These are phyloP conservation scores for Bos javanicus DNA, from an alignment of 2,113 vertebrate species.

Conservation along the genomic window DNA sequence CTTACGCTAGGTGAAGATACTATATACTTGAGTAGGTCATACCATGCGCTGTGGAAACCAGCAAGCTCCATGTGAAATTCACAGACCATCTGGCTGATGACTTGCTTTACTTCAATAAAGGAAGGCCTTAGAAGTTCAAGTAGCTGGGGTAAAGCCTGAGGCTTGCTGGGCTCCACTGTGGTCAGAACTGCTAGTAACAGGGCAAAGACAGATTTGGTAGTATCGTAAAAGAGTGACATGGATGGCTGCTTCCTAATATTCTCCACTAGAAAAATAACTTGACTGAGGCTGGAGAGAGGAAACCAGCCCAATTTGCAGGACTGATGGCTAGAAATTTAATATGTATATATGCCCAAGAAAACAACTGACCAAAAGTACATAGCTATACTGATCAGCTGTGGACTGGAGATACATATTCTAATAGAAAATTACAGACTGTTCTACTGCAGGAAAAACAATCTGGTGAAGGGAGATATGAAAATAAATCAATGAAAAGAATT, in stretches of 20 bases:
- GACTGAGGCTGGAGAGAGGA: neutral
- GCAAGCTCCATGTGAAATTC: neutral
- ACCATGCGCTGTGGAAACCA: neutral
- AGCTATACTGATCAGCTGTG: neutral
- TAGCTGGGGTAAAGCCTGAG: neutral
- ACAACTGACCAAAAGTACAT: neutral
- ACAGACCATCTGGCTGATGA: neutral
- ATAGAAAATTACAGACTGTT: neutral
- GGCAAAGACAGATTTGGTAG: neutral
- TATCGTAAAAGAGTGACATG: neutral
- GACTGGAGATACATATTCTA: neutral
- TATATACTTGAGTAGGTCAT: slow-evolving; percentile 1
- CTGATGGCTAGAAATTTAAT: neutral
- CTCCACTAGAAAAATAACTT: neutral
- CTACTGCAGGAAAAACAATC: neutral
- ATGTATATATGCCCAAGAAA: neutral
- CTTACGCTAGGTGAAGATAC: neutral
- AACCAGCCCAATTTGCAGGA: neutral
- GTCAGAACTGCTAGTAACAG: neutral
- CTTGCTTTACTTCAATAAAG: neutral
- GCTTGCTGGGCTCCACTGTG: neutral
- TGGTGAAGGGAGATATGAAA: slow-evolving; percentile 1
- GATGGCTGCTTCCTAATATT: neutral
- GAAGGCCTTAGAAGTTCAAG: neutral
- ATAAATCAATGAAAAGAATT: slow-evolving; percentile 29